Evolutionary conservation across 1,140 invertebrate species (phyloP).

Genomic region (Holcopasites calliopsidis): DNA sequence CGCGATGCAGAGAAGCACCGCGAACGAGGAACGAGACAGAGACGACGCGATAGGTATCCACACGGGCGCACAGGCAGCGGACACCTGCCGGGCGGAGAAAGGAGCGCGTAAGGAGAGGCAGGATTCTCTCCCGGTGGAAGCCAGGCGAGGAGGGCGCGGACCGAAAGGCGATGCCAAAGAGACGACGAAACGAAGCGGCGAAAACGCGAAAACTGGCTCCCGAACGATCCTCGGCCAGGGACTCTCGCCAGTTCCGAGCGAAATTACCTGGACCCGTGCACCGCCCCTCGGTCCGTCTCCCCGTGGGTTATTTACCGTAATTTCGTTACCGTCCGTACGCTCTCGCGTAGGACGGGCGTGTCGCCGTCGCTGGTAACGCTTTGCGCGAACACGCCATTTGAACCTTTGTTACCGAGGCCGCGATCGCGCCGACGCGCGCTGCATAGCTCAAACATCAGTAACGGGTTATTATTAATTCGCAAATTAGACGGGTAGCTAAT

Average conservation of each 20-base stretch:
- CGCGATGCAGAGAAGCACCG: slow-evolving; percentile 39
- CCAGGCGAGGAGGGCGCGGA: neutral
- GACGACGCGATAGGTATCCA: neutral
- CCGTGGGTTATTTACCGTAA: slow-evolving; percentile 57
- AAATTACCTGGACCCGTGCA: slow-evolving; percentile 55
- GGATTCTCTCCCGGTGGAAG: slow-evolving; percentile 9
- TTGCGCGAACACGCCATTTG: slow-evolving; percentile 53
- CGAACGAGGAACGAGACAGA: neutral
- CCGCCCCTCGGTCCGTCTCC: slow-evolving; percentile 26
- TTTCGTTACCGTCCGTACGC: slow-evolving; percentile 54
- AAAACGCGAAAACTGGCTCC: slow-evolving; percentile 65
- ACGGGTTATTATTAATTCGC: slow-evolving; percentile 41
- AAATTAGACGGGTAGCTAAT: slow-evolving; percentile 38
- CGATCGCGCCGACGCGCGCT: neutral
- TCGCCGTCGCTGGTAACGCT: slow-evolving; percentile 17
- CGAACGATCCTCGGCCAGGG: slow-evolving; percentile 57
- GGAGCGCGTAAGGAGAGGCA: slow-evolving; percentile 37
- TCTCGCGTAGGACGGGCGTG: slow-evolving; percentile 23
- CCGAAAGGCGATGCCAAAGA: slow-evolving; percentile 63
- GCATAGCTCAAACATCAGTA: slow-evolving; percentile 45
- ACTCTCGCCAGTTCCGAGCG: slow-evolving; percentile 59
- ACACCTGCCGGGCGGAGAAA: slow-evolving; percentile 44
- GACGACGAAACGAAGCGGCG: slow-evolving; percentile 62
- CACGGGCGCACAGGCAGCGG: too few relatives aligned
- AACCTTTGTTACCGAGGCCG: slow-evolving; percentile 51